Evolutionary conservation across 1,140 invertebrate species (phyloP).

Genomic region (Leptinotarsa undecemlineata): DNA sequence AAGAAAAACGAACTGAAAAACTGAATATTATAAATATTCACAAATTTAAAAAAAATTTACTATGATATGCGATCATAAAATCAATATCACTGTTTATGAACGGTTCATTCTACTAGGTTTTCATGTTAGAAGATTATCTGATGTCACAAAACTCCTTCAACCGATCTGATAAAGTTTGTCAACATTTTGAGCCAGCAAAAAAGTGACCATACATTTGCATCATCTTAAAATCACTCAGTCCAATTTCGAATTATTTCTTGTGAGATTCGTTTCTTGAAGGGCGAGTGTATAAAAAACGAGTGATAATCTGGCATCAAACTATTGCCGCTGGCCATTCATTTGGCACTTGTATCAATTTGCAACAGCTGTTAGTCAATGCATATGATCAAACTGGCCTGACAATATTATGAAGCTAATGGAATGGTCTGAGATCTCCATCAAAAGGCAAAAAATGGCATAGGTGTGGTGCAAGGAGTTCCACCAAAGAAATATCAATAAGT

Average conservation of each 20-base stretch:
- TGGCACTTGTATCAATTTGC: slow-evolving; percentile 39
- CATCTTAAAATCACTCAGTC: no score
- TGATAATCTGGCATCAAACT: slow-evolving; percentile 37
- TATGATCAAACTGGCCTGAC: slow-evolving; percentile 34
- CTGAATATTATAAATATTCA: no score
- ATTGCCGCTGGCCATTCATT: slow-evolving; percentile 47
- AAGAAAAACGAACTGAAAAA: no score
- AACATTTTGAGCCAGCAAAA: no score
- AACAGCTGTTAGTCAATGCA: slow-evolving; percentile 27
- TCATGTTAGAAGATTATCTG: no score
- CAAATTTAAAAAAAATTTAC: no score
- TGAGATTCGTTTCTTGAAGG: background rate
- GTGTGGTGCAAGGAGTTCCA: background rate
- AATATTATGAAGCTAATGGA: slow-evolving; percentile 30
- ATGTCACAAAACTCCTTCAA: no score
- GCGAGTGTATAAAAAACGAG: slow-evolving; percentile 41
- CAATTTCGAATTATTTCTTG: background rate
- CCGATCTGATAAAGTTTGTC: no score
- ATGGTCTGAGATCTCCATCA: slow-evolving; percentile 28
- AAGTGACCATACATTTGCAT: no score
- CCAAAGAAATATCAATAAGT: background rate
- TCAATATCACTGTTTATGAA: no score
- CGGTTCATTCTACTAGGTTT: no score
- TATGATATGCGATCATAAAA: no score
- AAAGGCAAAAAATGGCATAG: slow-evolving; percentile 33